Conservation (phyloP, 2,797 vertebrate genomes). For the Hylomyscus alleni region DNA sequence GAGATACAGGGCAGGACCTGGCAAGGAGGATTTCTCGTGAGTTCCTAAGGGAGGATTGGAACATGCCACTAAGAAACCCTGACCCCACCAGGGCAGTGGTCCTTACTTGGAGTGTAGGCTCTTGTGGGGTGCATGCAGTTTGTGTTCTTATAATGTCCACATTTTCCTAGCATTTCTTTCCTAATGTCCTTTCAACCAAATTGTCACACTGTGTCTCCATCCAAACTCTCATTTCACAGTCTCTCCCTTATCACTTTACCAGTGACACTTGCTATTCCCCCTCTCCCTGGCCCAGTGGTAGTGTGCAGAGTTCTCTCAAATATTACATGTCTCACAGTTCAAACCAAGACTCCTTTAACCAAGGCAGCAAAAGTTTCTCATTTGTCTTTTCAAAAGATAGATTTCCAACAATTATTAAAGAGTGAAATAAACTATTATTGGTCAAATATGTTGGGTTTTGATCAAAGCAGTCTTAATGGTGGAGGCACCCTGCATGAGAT, state of each 20-base stretch:
- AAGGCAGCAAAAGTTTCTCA: background rate
- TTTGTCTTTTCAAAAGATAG: background rate
- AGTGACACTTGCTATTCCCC: background rate
- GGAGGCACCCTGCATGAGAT: background rate
- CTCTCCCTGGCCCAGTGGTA: background rate
- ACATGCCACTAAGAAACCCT: background rate
- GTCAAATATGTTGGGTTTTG: background rate
- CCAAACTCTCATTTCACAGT: background rate
- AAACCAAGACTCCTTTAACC: slow-evolving; percentile 4
- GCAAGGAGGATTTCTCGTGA: background rate
- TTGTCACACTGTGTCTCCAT: background rate
- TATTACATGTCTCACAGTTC: background rate
- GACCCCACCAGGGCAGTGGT: too few relatives aligned
- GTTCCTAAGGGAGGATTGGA: background rate
- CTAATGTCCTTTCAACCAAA: background rate
- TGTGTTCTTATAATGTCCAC: background rate
- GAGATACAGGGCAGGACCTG: background rate
- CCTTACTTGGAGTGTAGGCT: background rate
- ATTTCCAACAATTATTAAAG: slow-evolving; percentile 22
- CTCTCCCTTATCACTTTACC: background rate
- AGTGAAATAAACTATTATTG: slow-evolving; percentile 14
- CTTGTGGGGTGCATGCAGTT: fast-evolving
- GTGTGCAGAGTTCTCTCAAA: background rate
- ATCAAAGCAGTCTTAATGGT: background rate
- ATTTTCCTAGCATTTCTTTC: background rate